Evolutionary conservation across 2,113 vertebrate genomes (phyloP).

Genomic region (Lichenostomus cassidix): DNA sequence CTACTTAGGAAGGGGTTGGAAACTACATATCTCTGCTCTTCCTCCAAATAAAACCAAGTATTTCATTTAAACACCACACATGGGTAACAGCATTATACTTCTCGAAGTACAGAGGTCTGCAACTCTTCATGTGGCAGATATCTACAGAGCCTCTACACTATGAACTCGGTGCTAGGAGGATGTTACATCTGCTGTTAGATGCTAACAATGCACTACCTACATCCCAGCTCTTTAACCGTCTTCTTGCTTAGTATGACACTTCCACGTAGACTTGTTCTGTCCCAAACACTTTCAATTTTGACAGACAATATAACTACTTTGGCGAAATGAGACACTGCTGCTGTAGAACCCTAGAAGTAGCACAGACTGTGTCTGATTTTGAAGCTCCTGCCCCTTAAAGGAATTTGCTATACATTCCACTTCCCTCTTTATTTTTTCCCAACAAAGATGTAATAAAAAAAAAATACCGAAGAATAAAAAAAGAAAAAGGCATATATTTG

Average conservation of each 20-base stretch:
- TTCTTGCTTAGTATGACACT: neutral
- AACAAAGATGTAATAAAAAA: neutral
- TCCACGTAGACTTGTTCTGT: neutral
- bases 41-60: neutral
- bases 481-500: neutral
- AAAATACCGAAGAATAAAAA: neutral
- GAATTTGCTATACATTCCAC: neutral
- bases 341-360: neutral
- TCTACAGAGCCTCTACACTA: neutral
- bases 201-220: neutral
- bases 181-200: neutral
- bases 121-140: neutral
- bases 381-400: neutral
- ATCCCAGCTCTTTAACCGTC: neutral
- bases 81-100: neutral
- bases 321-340: fast-evolving
- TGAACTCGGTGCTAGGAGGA: neutral
- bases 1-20: neutral
- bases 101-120: neutral
- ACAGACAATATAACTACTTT: neutral
- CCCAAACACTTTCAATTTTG: neutral
- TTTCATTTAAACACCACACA: neutral
- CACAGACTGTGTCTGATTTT: neutral
- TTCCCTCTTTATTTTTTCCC: neutral
- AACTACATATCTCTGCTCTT: neutral